Evolutionary conservation across 2,888 invertebrate species (phyloP), one percentile per base, ranked within the genome.

Genomic region (Autographa gamma): DNA sequence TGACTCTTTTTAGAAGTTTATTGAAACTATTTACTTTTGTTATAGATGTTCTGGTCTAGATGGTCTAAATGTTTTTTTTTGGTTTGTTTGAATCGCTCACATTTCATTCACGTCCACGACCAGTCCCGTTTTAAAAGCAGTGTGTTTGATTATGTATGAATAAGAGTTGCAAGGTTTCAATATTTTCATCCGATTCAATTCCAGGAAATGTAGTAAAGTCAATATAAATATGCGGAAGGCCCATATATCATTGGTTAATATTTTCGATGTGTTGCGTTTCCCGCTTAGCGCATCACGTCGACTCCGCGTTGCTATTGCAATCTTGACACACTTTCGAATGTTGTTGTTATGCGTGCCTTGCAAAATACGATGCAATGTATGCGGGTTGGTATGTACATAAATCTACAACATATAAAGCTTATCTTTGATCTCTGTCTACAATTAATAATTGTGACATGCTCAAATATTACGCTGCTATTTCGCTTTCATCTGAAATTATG

Each of bases 311-410:
- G 88, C 91, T 91, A 92, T 91, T 92, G 93, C 93, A 94, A 90
- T 93, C 94, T 93, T 95, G 95, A 94, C 95, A 95, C 91, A 95
- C 94, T 95, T 95, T 95, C 94, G 88, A 93, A 93, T 91, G 90
- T 88, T 91, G 93, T 92, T 93, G 92, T 93, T 93, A 93, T 93
- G 93, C 92, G 91, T 91, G 87, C 85, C 92, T 94, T 94, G 93
- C 94, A 92, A 93, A 93, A 94, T 89, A 88, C 92, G 83, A 90
- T 90, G 92, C 91, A 91, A 93, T 88, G 87, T 84, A 86, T 86
- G 86, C 88, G 84, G 86, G 84, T 77, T 65, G 75, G 74, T 76
- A 78, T 80, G 78, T 74, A 81, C 79, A 79, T 82, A 81, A 81
- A 84, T 83, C 81, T 72, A 74, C 82, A 85, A 85, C 71, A 75